phyloP scores from a whole-genome alignment of 2,888 invertebrate species.

The Lottia gigantea region DNA sequence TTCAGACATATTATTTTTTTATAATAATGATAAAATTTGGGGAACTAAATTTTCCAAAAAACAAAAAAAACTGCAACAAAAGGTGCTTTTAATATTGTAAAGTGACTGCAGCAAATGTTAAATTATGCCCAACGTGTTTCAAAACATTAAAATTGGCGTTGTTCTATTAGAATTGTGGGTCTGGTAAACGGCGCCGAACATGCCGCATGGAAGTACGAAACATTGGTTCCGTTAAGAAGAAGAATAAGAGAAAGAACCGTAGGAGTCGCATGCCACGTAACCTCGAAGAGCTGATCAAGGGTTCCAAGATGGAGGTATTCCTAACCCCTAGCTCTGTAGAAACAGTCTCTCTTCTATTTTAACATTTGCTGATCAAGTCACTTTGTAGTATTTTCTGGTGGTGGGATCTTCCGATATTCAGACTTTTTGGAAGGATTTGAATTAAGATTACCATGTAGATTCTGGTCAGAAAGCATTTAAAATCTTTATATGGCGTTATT shows the following conservation, averaged over 20 bases:
- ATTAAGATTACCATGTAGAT: too few relatives aligned
- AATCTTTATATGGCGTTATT: too few relatives aligned
- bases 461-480: too few relatives aligned
- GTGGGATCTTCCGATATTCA: too few relatives aligned
- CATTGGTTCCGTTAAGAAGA: slow-evolving; percentile 10
- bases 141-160: background rate
- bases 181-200: slow-evolving; percentile 34
- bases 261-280: slow-evolving; percentile 11
- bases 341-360: background rate
- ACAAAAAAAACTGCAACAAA: slow-evolving; percentile 38
- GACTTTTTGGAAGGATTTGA: too few relatives aligned
- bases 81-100: slow-evolving; percentile 15
- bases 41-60: too few relatives aligned
- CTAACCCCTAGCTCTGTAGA: background rate
- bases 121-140: background rate
- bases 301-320: background rate
- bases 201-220: slow-evolving; percentile 43
- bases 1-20: too few relatives aligned
- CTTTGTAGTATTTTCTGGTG: too few relatives aligned
- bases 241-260: slow-evolving; percentile 13
- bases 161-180: slow-evolving; percentile 22
- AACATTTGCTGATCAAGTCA: slow-evolving; percentile 23
- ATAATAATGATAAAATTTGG: too few relatives aligned
- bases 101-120: slow-evolving; percentile 53
- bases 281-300: background rate